Base-by-base conservation (phyloP, 2,113 vertebrate species). In the Semnornis frantzii region DNA sequence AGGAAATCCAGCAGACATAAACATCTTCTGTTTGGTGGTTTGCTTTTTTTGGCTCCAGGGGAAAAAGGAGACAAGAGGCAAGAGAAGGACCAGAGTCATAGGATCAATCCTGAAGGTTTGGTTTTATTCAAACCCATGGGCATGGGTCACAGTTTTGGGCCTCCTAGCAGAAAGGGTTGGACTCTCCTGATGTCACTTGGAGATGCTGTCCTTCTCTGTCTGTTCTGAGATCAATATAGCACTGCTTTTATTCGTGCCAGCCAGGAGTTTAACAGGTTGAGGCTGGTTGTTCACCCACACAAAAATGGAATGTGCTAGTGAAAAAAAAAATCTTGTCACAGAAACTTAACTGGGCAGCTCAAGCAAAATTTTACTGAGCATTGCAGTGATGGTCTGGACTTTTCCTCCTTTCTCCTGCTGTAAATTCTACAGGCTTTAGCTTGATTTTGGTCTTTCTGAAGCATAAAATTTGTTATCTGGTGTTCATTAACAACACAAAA, bases 1-100 rank as follows among this genome's bases (percentile, higher is more conserved):
- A 62, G 17, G 15, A 91, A 83, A 76, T 39, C 15, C 39, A 66
- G 46, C 58, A 92, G 71, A n/a, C 0, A 0, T 1, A 3, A 65
- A 16, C 8, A 27, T 46, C 34, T 71, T 18, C 16, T 85, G 72
- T 42, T n/a, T 69, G 5, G 15, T 78, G 64, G 8, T 15, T 27
- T 55, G 27, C 4, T 7, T 9, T 59, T 75, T 85, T 65, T 82
- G 30, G 55, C 46, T 79, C 14, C 50, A 33, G 34, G 16, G 28
- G 46, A 34, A 28, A 64, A 85, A 83, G 59, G 14, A 50, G 48
- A 50, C 21, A 50, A 50, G 13, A 52, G 25, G 8, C 16, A 66
- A 50, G 15, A 55, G 63, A 8, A 44, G 62, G 28, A 78, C 3
- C 0, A 0, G 16, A 10, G 46, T 66, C 1, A 1, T 2, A 42